Conservation (phyloP, 2,797 vertebrate genomes). For the Streptopelia turtur region DNA sequence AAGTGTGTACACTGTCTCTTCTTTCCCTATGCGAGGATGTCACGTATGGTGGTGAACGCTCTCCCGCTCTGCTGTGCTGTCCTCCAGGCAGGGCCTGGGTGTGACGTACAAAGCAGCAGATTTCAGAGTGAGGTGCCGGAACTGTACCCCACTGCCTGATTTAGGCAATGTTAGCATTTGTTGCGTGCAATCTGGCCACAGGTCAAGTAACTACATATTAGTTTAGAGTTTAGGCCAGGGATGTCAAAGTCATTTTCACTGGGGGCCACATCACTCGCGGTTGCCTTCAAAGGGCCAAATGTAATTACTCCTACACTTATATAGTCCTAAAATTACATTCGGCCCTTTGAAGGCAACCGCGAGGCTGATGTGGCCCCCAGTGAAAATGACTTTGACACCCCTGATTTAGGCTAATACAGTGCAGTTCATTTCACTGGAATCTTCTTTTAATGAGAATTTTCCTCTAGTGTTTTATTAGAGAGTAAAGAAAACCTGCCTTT, state of each 20-base stretch:
- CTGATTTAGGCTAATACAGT: neutral
- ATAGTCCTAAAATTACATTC: too few species aligned
- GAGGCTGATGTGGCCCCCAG: too few species aligned
- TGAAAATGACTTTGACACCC: too few species aligned
- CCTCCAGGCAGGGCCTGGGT: neutral
- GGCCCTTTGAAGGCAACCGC: too few species aligned
- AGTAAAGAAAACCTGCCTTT: neutral
- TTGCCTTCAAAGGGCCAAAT: too few species aligned
- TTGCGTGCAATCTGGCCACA: neutral
- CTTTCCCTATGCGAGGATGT: fast-evolving
- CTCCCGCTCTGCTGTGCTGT: neutral
- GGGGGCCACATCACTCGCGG: too few species aligned
- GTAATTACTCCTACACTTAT: too few species aligned
- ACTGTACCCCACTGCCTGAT: neutral
- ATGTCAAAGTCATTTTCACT: too few species aligned
- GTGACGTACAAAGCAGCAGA: neutral
- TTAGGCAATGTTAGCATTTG: neutral
- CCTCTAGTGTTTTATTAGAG: neutral
- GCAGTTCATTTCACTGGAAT: neutral
- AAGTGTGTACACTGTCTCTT: neutral
- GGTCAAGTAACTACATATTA: neutral
- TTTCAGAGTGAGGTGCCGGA: neutral
- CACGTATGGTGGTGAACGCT: fast-evolving
- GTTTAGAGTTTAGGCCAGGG: neutral
- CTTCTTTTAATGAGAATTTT: constrained; percentile 20